Evolutionary conservation across 2,113 vertebrate species (phyloP).

Genomic region (Ranitomeya variabilis): DNA sequence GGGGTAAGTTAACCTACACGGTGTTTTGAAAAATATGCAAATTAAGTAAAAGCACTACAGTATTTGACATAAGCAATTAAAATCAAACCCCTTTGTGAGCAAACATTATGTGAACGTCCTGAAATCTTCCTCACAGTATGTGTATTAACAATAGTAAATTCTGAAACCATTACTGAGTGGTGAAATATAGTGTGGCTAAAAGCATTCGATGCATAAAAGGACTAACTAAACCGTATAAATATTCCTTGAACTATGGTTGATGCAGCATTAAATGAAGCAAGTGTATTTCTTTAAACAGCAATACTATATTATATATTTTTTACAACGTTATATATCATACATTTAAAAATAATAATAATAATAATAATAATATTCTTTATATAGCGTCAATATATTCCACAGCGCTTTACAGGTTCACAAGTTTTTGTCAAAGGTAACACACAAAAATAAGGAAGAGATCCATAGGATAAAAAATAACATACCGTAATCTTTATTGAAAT

Average conservation of each 20-base stretch:
- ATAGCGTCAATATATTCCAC: too few species aligned
- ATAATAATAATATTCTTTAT: too few species aligned
- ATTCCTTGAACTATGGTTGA: neutral
- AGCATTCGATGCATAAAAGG: slow-evolving; percentile 10
- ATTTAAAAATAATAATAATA: too few species aligned
- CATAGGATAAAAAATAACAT: too few species aligned
- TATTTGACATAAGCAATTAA: slow-evolving; percentile 15
- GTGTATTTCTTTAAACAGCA: neutral
- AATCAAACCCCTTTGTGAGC: neutral
- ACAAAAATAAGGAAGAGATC: too few species aligned
- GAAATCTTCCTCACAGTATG: neutral
- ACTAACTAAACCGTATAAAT: slow-evolving; percentile 23
- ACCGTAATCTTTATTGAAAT: too few species aligned
- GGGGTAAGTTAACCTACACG: neutral
- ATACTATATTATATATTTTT: neutral
- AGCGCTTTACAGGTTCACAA: too few species aligned
- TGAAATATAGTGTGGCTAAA: slow-evolving; percentile 35
- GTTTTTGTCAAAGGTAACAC: too few species aligned
- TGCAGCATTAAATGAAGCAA: neutral
- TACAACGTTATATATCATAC: neutral
- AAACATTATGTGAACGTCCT: neutral
- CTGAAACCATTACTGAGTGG: slow-evolving; percentile 4
- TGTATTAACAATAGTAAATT: slow-evolving; percentile 29
- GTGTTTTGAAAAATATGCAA: slow-evolving; percentile 1
- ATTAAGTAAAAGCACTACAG: slow-evolving; percentile 10